Base-by-base conservation (phyloP, 2,888 invertebrate species). In the Ferrisia virgata region DNA sequence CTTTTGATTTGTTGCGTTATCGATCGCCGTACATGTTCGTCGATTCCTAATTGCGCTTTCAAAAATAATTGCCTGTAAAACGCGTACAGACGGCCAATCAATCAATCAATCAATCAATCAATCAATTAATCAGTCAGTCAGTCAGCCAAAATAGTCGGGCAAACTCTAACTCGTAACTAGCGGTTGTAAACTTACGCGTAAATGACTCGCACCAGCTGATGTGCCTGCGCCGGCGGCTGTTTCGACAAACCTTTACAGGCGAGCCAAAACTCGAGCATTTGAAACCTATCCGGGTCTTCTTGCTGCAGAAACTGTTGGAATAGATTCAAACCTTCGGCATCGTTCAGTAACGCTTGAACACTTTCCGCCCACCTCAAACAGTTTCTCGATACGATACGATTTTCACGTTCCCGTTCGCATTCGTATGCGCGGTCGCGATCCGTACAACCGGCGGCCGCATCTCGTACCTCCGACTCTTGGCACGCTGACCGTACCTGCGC, bases 261-360 rank as follows among this genome's bases (percentile, higher is more conserved):
- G 90, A 97, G 97, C 93, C 96, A 97, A 91, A 98, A 98, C 89
- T 94, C 93, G 87, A 96, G 92, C 84, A 94, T 92, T 90, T 94
- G 94, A 87, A 93, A 93, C 89, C 94, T 93, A 88, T 85, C 82
- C 92, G 91, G 86, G 92, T 92, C 87, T 18, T 94, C 94, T 89
- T 95, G 95, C 88, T 93, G 92, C 88, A 95, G 92, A 90, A 94
- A 95, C 89, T 92, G 92, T 89, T 94, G 93, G 91, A 97, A 97
- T 88, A 96, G 91, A 85, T 93, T 93, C 87, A 96, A 95, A 85
- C 98, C 98, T 89, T 96, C 95, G 86, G 93, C 92, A 90, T 98
- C 97, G 72, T 94, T 93, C 87, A 98, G 92, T 87, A 98, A 91
- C 88, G 93, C 92, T 88, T 93, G 93, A 87, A 98, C 91, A 87